A percentile compares a stretch with the other conserved stretches of the same genome.
Conservation (phyloP, 2,797 vertebrate species). For the Helarctos malayanus region DNA sequence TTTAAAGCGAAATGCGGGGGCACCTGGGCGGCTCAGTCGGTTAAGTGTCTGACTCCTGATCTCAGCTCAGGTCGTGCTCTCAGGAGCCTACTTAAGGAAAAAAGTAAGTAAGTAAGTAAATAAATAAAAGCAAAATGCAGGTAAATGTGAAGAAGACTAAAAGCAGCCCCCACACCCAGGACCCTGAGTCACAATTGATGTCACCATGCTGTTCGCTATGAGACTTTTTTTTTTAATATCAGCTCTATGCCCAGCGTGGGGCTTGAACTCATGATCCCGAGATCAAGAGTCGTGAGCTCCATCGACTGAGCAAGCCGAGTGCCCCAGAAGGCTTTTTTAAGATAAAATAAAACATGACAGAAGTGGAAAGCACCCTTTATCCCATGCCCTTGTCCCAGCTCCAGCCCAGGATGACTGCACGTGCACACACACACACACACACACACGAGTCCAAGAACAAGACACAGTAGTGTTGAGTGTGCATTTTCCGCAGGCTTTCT, state of each 20-base stretch:
- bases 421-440: not conserved
- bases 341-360: not conserved
- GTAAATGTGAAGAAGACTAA: not conserved
- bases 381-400: not conserved
- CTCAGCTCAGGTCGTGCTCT: too few species aligned
- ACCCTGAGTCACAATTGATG: not conserved
- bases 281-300: not conserved
- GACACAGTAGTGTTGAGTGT: fast-evolving
- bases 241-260: too few species aligned
- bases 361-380: not conserved
- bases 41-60: too few species aligned
- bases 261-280: not conserved
- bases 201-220: not conserved
- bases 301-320: not conserved
- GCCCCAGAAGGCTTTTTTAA: not conserved
- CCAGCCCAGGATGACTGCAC: not conserved
- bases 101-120: too few species aligned
- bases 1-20: too few species aligned
- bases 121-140: not conserved
- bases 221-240: not conserved
- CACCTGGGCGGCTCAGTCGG: too few species aligned
- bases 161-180: too few species aligned
- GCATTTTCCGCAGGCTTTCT: too few species aligned
- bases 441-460: not conserved
- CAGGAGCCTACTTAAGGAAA: too few species aligned